Evolutionary conservation across 2,888 invertebrate genomes (phyloP).

Genomic region (Anthrax anthrax): DNA sequence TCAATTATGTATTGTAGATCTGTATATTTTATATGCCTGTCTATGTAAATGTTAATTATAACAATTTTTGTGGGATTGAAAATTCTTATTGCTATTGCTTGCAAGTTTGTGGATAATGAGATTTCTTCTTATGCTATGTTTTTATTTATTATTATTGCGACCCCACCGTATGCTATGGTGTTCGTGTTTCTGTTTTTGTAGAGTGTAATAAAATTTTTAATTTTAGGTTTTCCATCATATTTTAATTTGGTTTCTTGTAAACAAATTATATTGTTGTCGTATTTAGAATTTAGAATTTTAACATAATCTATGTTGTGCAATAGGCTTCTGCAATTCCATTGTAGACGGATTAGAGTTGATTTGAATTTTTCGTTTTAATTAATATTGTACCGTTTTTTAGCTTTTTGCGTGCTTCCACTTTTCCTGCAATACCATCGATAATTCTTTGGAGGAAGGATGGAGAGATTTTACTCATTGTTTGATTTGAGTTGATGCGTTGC

Average conservation of each 20-base stretch:
- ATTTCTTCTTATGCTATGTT: background rate
- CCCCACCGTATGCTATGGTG: background rate
- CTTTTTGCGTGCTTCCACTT: too few relatives aligned
- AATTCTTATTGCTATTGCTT: slow-evolving; percentile 1
- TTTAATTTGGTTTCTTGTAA: background rate
- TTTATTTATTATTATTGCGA: background rate
- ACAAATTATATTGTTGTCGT: background rate
- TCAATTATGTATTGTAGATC: background rate
- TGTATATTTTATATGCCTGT: background rate
- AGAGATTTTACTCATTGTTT: too few relatives aligned
- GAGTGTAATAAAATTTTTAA: background rate
- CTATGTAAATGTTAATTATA: slow-evolving; percentile 1
- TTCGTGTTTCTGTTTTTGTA: background rate
- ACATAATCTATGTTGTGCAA: too few relatives aligned
- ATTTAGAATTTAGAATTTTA: too few relatives aligned
- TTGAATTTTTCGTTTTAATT: too few relatives aligned
- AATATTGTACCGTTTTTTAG: too few relatives aligned
- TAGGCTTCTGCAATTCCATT: too few relatives aligned
- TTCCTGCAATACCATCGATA: too few relatives aligned
- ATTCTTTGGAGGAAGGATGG: too few relatives aligned
- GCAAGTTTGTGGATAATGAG: background rate
- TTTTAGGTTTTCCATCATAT: background rate
- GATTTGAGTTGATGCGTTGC: too few relatives aligned
- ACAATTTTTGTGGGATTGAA: background rate
- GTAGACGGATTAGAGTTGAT: too few relatives aligned